Base-by-base conservation (phyloP, 2,113 vertebrate species). In the Lontra canadensis region DNA sequence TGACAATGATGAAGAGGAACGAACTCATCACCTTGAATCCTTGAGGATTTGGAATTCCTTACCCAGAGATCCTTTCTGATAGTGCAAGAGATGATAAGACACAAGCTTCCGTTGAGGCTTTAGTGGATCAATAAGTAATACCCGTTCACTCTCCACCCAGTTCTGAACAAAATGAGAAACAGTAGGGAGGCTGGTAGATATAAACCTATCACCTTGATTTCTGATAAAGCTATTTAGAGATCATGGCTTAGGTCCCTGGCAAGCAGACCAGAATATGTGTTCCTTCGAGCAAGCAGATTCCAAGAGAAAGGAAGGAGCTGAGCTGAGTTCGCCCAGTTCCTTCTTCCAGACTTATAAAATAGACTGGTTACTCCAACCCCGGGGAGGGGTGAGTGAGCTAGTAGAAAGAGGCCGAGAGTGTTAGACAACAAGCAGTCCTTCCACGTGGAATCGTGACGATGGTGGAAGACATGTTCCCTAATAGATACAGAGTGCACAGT, bases 121-220 rank as follows among this genome's bases (percentile, higher is more conserved):
- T 47, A 86, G 49, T 78, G 23, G 12, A 17, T 89, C 17, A 84
- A 23, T 84, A 69, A 93, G 57, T 92, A 80, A 29, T 8, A 92
- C 6, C 12, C 18, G 1, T 88, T 88, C 20, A 25, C n/a, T 92
- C 44, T 34, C 23, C 8, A 67, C 92, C 36, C 55, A 5, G 36
- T 88, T 49, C 39, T 93, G 18, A 74, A 81, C 52, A 81, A 89
- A 88, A 88, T 81, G 63, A 94, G 49, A 44, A 8, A 69, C 2
- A 59, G 6, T 49, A 80, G 82, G 84, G 76, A 47, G 29, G 26
- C 49, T 31, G 9, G 88, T 59, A 7, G 29, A 87, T 31, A 81
- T 81, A 55, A 85, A 78, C 57, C n/a, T 79, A 74, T 44, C 23
- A 55, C 36, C 26, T 55, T 97, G 39, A 61, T 92, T 95, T 92